Base-by-base conservation (phyloP, 2,797 vertebrate species). In the Caiman crocodilus region DNA sequence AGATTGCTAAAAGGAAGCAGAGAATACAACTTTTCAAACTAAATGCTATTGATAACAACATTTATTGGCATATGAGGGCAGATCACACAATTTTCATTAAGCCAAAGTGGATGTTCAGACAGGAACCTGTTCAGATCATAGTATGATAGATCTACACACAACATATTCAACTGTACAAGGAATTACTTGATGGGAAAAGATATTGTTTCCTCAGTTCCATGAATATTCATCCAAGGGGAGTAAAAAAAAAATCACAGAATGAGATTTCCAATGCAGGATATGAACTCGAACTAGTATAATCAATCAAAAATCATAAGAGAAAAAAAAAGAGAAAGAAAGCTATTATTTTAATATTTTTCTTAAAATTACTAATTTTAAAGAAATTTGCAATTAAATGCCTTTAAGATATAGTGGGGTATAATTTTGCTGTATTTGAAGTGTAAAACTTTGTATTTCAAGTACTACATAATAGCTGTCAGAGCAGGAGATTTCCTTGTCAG, bases 141-240 rank as follows among this genome's bases (percentile, higher is more conserved):
- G 21, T 30, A 60, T 58, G 56, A 25, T 4, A 2, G 30, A 90
- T 59, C 60, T 30, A 59, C 55, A 35, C 21, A 55, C 23, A 77
- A 56, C 81, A n/a, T 8, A 63, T 79, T 69, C 4, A 86, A 4
- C 14, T 90, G 18, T 35, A 64, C 88, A 92, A 90, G 6, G 7
- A 94, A 90, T 13, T 17, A 25, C 1, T 90, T 79, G 83, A 35
- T 61, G 14, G 20, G 88, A 84, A 87, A 65, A 90, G 94, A 82
- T 75, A 60, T 90, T 82, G 60, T 21, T 82, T 35, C 21, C 13
- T 89, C 21, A 69, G 88, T 93, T 87, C 0, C 0, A 83, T 5
- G 2, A 11, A 86, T 13, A 77, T 56, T 75, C 73, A 81, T 65
- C 67, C 82, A 6, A 4, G 71, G 75, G 17, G 11, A 79, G 28